A percentile compares a stretch with the other conserved stretches of the same genome.
These are phyloP conservation scores for Forbesichthys agassizii DNA, from an alignment of 2,113 vertebrate genomes.

Conservation along the genomic window DNA sequence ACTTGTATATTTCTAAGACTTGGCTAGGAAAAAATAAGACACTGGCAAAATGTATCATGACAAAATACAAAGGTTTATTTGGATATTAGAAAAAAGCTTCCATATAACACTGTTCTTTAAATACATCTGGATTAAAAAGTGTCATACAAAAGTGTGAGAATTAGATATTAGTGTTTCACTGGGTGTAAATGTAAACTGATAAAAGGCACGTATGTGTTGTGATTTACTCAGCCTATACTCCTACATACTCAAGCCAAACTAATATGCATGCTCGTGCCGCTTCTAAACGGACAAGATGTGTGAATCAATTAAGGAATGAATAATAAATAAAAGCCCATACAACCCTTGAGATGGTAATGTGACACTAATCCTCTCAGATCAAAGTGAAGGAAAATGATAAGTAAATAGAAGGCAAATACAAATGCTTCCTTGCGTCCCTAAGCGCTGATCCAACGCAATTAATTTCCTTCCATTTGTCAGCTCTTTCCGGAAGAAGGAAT, in stretches of 20 bases:
- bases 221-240: slow-evolving; percentile 2
- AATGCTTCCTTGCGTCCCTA: background rate
- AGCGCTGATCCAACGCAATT: slow-evolving; percentile 17
- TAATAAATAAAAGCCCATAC: background rate
- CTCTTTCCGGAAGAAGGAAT: slow-evolving; percentile 17
- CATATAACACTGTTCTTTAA: slow-evolving; percentile 72
- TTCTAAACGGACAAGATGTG: too few relatives aligned
- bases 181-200: slow-evolving; percentile 22
- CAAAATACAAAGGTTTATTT: slow-evolving; percentile 72
- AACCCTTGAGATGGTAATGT: too few relatives aligned
- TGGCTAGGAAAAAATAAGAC: background rate
- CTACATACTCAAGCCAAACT: slow-evolving; percentile 14
- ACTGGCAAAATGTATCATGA: slow-evolving; percentile 26
- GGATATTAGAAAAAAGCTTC: slow-evolving; percentile 46
- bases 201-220: background rate
- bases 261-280: too few relatives aligned
- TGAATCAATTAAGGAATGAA: background rate
- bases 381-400: background rate
- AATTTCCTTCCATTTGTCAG: slow-evolving; percentile 15
- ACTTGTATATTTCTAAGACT: too few relatives aligned
- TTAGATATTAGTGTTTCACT: slow-evolving; percentile 33
- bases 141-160: slow-evolving; percentile 18
- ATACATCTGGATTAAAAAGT: slow-evolving; percentile 54
- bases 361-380: background rate
- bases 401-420: slow-evolving; percentile 23